These are phyloP conservation scores for Collichthys lucidus DNA, from an alignment of 2,113 vertebrate genomes.

Conservation along the genomic window DNA sequence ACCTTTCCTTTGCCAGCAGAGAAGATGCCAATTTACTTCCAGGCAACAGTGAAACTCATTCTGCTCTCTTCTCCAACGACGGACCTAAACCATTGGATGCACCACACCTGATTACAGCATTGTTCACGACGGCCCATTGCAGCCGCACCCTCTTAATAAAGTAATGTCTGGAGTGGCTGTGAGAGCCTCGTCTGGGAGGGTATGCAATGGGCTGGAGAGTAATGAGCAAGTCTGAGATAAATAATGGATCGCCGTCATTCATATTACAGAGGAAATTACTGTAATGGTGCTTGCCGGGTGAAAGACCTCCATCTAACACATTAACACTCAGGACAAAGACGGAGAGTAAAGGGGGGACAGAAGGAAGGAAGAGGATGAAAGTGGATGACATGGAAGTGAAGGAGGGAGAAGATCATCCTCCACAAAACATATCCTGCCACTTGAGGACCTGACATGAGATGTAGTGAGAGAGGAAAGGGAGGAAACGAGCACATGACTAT, in stretches of 20 bases:
- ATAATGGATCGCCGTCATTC: constrained; percentile 85
- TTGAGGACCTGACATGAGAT: constrained; percentile 52
- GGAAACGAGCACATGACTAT: constrained; percentile 76
- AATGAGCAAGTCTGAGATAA: constrained; percentile 84
- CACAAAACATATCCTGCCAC: constrained; percentile 65
- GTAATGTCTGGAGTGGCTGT: constrained; percentile 76
- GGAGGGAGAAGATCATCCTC: constrained; percentile 53
- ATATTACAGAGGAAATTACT: constrained; percentile 86
- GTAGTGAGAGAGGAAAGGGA: constrained; percentile 58
- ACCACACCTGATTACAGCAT: constrained; percentile 63
- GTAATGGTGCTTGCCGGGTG: constrained; percentile 82
- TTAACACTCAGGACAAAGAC: constrained; percentile 81
- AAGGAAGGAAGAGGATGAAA: constrained; percentile 58
- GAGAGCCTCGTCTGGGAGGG: constrained; percentile 73
- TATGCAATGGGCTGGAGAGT: constrained; percentile 71
- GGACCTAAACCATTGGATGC: constrained; percentile 51
- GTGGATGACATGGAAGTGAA: constrained; percentile 64
- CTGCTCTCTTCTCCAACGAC: constrained; percentile 38
- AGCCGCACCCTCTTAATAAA: constrained; percentile 75
- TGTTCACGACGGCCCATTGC: constrained; percentile 53
- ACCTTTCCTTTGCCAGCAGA: constrained; percentile 47
- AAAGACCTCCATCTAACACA: constrained; percentile 83
- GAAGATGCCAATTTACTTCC: constrained; percentile 47
- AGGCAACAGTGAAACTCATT: constrained; percentile 22
- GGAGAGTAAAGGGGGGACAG: constrained; percentile 59